A percentile compares a stretch with the other conserved stretches of the same genome.
Evolutionary conservation across 2,888 invertebrate species (phyloP).

Genomic region (Plusia festucae): DNA sequence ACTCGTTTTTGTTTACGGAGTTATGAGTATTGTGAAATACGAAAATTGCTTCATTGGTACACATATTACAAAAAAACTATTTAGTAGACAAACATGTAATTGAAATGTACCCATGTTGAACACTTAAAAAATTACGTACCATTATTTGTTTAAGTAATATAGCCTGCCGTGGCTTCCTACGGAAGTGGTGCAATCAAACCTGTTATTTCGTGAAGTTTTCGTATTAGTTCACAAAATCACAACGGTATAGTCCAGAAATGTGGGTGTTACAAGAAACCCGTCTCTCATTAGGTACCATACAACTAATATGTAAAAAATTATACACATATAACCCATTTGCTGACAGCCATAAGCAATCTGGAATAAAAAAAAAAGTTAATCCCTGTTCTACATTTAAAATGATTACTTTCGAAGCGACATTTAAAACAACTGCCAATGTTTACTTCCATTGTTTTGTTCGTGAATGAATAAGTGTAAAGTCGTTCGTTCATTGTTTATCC

Average conservation of each 20-base stretch:
- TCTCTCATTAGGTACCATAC: constrained; percentile 11
- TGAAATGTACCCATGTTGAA: neutral
- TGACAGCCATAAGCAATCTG: neutral
- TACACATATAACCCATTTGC: neutral
- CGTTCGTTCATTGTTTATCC: constrained; percentile 38
- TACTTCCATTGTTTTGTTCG: constrained; percentile 16
- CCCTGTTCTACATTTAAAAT: constrained; percentile 1
- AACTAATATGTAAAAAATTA: too few species aligned
- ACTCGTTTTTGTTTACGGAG: neutral
- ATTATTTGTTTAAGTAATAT: constrained; percentile 16
- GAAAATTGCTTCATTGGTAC: neutral
- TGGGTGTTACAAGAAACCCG: constrained; percentile 26
- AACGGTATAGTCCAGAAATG: constrained; percentile 1
- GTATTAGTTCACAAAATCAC: constrained; percentile 5
- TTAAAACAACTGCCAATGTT: constrained; percentile 21
- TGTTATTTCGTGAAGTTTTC: neutral
- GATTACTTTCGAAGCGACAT: constrained; percentile 3
- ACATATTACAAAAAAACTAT: neutral
- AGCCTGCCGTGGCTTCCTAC: constrained; percentile 1
- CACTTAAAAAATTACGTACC: neutral
- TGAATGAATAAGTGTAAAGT: constrained; percentile 30
- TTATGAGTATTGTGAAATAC: neutral
- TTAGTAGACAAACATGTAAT: neutral
- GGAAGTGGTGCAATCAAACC: neutral
- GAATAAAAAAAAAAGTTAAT: neutral